Percentiles rank a stretch among this genome's conserved stretches.
Conservation (phyloP, 1,140 invertebrate genomes). For the Sycophila sp. region DNA sequence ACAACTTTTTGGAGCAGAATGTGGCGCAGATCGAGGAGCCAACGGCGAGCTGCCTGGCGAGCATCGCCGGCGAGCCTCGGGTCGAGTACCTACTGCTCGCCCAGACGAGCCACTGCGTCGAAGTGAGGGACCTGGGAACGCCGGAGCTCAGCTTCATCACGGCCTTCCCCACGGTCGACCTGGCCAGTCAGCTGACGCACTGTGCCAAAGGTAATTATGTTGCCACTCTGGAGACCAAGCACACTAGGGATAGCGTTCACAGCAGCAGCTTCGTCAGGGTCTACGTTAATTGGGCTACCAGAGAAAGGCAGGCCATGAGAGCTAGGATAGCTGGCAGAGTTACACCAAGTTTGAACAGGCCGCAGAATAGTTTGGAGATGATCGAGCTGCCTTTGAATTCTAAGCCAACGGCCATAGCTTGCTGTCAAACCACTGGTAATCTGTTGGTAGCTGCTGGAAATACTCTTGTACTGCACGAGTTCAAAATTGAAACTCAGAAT, state of each 20-base stretch:
- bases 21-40: constrained; percentile 74
- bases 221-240: constrained; percentile 72
- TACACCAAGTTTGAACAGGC: constrained; percentile 71
- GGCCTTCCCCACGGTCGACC: constrained; percentile 73
- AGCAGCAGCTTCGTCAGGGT: constrained; percentile 71
- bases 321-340: constrained; percentile 77
- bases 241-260: constrained; percentile 64
- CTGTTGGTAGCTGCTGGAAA: constrained; percentile 69
- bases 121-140: constrained; percentile 69
- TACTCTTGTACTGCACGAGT: constrained; percentile 69
- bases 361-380: constrained; percentile 73
- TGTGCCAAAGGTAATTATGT: constrained; percentile 72
- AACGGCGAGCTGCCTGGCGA: constrained; percentile 70
- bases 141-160: constrained; percentile 65
- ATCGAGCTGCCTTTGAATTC: constrained; percentile 72
- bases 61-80: constrained; percentile 44
- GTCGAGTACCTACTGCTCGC: constrained; percentile 69
- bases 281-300: constrained; percentile 72
- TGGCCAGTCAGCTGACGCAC: constrained; percentile 70
- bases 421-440: constrained; percentile 74
- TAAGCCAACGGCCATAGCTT: constrained; percentile 70
- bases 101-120: constrained; percentile 70
- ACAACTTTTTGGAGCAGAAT: constrained; percentile 75
- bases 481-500: constrained; percentile 72
- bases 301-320: constrained; percentile 71